Conservation (phyloP, 2,113 vertebrate species). For the Taurulus bubalis region DNA sequence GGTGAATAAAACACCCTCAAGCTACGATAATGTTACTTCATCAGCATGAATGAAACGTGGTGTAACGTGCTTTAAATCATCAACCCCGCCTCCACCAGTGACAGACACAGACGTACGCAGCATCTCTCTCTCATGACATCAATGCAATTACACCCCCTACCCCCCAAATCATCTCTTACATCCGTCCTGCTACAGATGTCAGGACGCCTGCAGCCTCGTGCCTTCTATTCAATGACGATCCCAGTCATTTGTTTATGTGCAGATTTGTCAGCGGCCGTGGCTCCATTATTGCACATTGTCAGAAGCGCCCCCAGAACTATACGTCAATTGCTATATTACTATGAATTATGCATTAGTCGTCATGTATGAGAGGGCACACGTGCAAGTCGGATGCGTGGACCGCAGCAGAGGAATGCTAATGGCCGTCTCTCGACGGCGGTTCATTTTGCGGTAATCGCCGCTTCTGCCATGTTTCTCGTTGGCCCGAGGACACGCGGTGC, state of each 20-base stretch:
- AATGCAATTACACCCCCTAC: conserved; percentile 33
- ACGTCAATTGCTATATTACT: conserved; percentile 57
- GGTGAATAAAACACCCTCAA: conserved; percentile 28
- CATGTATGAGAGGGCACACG: neutral
- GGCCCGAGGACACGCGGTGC: conserved; percentile 10
- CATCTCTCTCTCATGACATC: conserved; percentile 48
- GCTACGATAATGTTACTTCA: conserved; percentile 17
- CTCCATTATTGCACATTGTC: conserved; percentile 60
- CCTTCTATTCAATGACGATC: conserved; percentile 52
- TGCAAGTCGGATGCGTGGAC: conserved; percentile 22
- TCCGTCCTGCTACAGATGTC: conserved; percentile 41
- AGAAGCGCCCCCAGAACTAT: conserved; percentile 43
- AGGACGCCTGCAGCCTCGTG: conserved; percentile 23
- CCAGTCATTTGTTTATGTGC: conserved; percentile 63
- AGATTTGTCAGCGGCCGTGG: conserved; percentile 55
- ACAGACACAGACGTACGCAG: conserved; percentile 8
- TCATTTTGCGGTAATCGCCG: conserved; percentile 40
- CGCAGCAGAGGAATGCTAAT: conserved; percentile 47
- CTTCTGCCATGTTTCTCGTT: conserved; percentile 28
- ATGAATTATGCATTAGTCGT: conserved; percentile 66
- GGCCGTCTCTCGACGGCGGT: conserved; percentile 21
- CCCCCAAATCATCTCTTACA: conserved; percentile 48
- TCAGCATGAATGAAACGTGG: conserved; percentile 46
- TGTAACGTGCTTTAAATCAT: conserved; percentile 31
- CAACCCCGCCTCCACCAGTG: neutral